A percentile compares a stretch with the other conserved stretches of the same genome.
phyloP scores from a whole-genome alignment of 2,888 invertebrate species.

The Notodonta dromedarius region DNA sequence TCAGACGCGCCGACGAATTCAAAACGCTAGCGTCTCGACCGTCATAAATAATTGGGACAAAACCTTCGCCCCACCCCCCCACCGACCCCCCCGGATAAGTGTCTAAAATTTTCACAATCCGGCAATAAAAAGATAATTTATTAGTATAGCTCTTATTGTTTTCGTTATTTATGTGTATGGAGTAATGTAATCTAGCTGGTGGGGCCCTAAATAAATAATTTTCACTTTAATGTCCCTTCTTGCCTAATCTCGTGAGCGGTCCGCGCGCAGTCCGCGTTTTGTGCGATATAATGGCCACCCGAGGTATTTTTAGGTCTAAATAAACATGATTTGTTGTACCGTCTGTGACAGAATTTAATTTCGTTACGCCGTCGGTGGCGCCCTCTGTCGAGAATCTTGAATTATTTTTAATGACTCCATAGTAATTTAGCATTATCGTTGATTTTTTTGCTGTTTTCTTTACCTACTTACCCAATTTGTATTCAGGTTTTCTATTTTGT shows the following conservation, averaged over 20 bases:
- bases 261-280: constrained; percentile 71
- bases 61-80: constrained; percentile 62
- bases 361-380: constrained; percentile 63
- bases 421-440: constrained; percentile 49
- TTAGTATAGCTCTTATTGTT: constrained; percentile 85
- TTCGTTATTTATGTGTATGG: constrained; percentile 84
- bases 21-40: constrained; percentile 79
- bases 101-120: constrained; percentile 85
- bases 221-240: constrained; percentile 83
- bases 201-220: constrained; percentile 83
- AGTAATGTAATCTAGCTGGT: constrained; percentile 83
- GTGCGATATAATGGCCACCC: constrained; percentile 78
- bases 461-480: too few relatives aligned
- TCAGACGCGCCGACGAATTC: constrained; percentile 76
- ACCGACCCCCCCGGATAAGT: constrained; percentile 74
- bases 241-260: constrained; percentile 82
- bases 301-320: constrained; percentile 84
- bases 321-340: constrained; percentile 84
- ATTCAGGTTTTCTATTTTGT: too few relatives aligned
- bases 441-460: constrained; percentile 36
- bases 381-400: constrained; percentile 73
- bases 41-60: constrained; percentile 84
- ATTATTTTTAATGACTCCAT: constrained; percentile 76
- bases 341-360: constrained; percentile 82
- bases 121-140: constrained; percentile 85